Percentiles rank a stretch among this genome's conserved stretches.
Conservation (phyloP, 2,888 invertebrate genomes). For the Metallyticus violacea region DNA sequence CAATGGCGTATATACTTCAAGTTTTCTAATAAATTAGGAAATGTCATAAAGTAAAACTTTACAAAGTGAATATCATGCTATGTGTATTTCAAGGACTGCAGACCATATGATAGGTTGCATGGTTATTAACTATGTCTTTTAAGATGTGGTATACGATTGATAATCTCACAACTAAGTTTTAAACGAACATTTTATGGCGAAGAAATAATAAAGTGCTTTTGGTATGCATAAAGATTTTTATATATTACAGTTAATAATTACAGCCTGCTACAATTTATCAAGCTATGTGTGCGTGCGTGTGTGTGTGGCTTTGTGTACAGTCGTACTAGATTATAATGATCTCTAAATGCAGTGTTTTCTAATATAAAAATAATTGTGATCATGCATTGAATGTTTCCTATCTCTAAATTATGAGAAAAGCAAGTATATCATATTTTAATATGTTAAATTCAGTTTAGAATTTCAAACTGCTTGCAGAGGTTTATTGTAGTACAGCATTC, state of each 20-base stretch:
- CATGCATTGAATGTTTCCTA: neutral
- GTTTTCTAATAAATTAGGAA: too few species aligned
- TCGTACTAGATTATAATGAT: neutral
- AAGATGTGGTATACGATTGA: neutral
- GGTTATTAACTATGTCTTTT: neutral
- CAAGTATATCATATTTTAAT: too few species aligned
- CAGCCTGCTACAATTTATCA: neutral
- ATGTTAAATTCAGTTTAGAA: too few species aligned
- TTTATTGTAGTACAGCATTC: too few species aligned
- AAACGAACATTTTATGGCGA: neutral
- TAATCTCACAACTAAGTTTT: neutral
- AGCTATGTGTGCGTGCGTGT: neutral
- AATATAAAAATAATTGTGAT: neutral
- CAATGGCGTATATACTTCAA: too few species aligned
- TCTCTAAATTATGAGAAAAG: too few species aligned
- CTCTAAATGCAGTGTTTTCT: neutral
- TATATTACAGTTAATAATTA: neutral
- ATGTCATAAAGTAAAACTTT: too few species aligned
- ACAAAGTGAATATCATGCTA: too few species aligned
- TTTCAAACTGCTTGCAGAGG: too few species aligned
- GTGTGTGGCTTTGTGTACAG: neutral
- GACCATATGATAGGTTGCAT: neutral
- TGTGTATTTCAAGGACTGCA: too few species aligned
- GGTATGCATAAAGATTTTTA: neutral
- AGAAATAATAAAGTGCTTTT: neutral